Evolutionary conservation across 2,888 invertebrate species (phyloP).

Genomic region (Trissolcus brochymenae): DNA sequence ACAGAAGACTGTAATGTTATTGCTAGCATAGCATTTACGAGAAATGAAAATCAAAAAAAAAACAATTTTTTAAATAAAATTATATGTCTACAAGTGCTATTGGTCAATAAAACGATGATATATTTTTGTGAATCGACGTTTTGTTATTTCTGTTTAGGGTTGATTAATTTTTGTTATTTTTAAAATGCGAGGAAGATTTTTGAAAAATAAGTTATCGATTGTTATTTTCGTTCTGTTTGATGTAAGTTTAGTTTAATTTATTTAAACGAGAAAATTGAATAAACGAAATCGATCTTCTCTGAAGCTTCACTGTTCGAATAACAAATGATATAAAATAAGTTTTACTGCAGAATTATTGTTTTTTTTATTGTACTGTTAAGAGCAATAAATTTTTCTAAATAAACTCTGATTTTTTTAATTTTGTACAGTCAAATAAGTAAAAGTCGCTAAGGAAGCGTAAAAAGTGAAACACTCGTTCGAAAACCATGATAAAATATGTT

Average conservation of each 20-base stretch:
- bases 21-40: constrained; percentile 41
- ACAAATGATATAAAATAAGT: no score
- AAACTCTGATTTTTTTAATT: no score
- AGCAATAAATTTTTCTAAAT: no score
- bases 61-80: constrained; percentile 66
- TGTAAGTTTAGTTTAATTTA: no score
- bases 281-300: no score
- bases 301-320: no score
- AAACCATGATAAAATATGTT: background rate
- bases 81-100: constrained; percentile 64
- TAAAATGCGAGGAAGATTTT: background rate
- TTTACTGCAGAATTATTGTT: background rate
- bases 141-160: background rate
- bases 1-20: constrained; percentile 49
- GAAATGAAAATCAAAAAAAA: constrained; percentile 22
- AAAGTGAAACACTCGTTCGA: background rate
- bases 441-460: background rate
- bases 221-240: no score
- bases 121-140: background rate
- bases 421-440: background rate
- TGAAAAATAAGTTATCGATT: no score
- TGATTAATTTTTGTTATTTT: no score
- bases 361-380: no score
- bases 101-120: background rate
- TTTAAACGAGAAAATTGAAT: no score